Evolutionary conservation across 1,140 invertebrate species (phyloP).

Genomic region (Trypoxylus dichotomus): DNA sequence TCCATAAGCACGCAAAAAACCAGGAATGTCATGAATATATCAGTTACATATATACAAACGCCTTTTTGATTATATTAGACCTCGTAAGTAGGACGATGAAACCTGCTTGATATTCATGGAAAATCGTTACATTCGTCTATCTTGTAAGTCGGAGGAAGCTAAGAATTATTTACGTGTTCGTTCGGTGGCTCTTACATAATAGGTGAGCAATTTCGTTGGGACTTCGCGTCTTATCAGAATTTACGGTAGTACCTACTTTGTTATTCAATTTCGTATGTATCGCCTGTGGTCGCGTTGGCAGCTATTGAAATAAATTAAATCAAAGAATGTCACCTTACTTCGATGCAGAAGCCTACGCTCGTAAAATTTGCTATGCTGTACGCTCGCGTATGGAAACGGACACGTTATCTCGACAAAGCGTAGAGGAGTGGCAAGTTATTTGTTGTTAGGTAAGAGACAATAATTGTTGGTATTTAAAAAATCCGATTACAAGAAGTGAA

Average conservation of each 20-base stretch:
- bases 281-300: background rate
- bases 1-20: too few relatives aligned
- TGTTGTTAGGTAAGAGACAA: background rate
- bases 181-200: conserved; percentile 17
- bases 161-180: conserved; percentile 17
- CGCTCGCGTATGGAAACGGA: background rate
- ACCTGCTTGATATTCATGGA: conserved; percentile 21
- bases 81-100: background rate
- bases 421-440: background rate
- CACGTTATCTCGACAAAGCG: background rate
- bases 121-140: conserved; percentile 11
- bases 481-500: background rate
- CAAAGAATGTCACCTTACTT: background rate
- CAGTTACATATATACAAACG: background rate
- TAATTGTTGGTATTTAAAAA: background rate
- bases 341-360: background rate
- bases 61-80: background rate
- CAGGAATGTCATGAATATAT: background rate
- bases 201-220: conserved; percentile 10
- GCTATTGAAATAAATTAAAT: background rate
- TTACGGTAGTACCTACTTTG: conserved; percentile 15
- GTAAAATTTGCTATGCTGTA: background rate
- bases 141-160: background rate
- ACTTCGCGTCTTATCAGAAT: conserved; percentile 8
- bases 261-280: conserved; percentile 22